Conservation (phyloP, 2,888 invertebrate species). For the Synergus gifuensis region DNA sequence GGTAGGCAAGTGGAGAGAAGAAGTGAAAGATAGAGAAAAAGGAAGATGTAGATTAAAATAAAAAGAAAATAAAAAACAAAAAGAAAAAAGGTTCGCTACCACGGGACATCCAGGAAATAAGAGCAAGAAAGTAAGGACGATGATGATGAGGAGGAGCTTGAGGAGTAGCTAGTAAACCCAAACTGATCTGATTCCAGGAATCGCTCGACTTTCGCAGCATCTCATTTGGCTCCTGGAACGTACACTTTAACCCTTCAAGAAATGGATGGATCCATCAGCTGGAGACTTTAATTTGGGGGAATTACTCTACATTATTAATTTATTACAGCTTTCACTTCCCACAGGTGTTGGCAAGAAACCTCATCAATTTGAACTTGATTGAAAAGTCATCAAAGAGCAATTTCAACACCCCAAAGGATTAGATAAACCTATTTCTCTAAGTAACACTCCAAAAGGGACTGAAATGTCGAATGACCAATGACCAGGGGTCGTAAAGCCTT, state of each 20-base stretch:
- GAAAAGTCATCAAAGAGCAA: not conserved
- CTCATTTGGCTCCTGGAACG: slow-evolving; percentile 56
- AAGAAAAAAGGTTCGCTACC: slow-evolving; percentile 47
- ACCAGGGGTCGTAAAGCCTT: slow-evolving; percentile 5
- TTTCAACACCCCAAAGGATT: not conserved
- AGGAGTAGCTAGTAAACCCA: slow-evolving; percentile 56
- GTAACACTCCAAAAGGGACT: not conserved
- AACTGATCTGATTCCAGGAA: slow-evolving; percentile 57
- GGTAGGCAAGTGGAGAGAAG: not conserved
- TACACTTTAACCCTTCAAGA: slow-evolving; percentile 50
- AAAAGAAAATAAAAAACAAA: slow-evolving; percentile 46
- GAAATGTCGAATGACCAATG: slow-evolving; percentile 1
- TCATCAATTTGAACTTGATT: not conserved
- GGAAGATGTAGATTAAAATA: not conserved
- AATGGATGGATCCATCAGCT: slow-evolving; percentile 33
- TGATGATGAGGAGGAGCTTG: slow-evolving; percentile 53
- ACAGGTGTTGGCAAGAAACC: too few species aligned
- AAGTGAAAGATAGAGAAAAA: not conserved
- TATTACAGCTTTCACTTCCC: not conserved
- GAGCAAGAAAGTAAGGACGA: slow-evolving; percentile 49
- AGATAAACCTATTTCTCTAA: not conserved
- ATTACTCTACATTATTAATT: not conserved
- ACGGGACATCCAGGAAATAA: slow-evolving; percentile 53
- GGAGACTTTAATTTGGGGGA: slow-evolving; percentile 23
- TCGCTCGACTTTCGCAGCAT: slow-evolving; percentile 56